Base-by-base conservation (phyloP, 2,888 invertebrate species). In the Ephialtes manifestator region DNA sequence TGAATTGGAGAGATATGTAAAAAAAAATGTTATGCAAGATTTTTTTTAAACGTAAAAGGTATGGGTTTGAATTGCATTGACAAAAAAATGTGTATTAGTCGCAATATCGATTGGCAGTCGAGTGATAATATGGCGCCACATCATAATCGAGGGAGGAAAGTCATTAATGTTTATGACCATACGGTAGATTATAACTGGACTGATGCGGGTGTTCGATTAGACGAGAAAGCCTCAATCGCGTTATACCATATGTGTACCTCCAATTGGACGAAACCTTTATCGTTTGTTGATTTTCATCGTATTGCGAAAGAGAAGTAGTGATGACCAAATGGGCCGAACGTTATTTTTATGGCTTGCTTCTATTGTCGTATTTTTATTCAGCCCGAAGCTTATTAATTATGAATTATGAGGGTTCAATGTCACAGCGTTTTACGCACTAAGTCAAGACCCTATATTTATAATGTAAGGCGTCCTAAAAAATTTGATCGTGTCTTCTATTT, bases 181-280 rank as follows among this genome's bases (percentile, higher is more conserved):
- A 77, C 28, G 55, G 48, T 84, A 74, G 48, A 68, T 75, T 65
- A 78, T 78, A 53, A 70, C 71, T 15, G 71, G 80, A 65, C 79
- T 46, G 74, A 81, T 80, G 75, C 51, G 76, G 76, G 71, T 83
- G 67, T 84, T 80, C 75, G 55, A 81, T 81, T 77, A 68, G 43
- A 55, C 43, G 28, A 43, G 31, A 24, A 60, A 7, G 31, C 63
- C 15, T 31, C 28, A 65, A 74, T 74, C 60, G 67, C 67, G 76
- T 70, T 60, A 74, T 31, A 28, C 46, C 51, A 67, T 46, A 24
- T 20, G 24, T 60, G 39, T 35, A 70, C 70, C 55, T 60, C 51
- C 60, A 78, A 84, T 81, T 78, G 74, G 55, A 77, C 58, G 15
- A 31, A 55, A 48, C 53, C 20, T 81, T 81, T 75, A 77, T 75